These are phyloP conservation scores for Drosophila setifemur DNA, from an alignment of 1,140 invertebrate genomes.

Conservation along the genomic window DNA sequence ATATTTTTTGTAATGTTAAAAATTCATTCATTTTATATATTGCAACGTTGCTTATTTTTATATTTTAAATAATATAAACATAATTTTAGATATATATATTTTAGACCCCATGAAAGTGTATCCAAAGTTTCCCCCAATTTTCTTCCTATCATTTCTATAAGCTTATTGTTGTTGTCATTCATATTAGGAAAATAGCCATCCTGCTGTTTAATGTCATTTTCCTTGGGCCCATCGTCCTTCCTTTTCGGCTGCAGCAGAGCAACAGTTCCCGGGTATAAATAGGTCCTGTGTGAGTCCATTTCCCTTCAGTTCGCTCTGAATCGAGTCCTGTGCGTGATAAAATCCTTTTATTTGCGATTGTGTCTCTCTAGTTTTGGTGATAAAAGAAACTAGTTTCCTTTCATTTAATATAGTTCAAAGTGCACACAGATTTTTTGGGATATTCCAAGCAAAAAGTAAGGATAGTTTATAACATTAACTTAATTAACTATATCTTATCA, in stretches of 20 bases:
- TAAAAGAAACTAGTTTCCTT: neutral
- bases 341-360: neutral
- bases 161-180: constrained; percentile 26
- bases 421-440: too few relatives aligned
- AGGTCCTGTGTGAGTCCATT: constrained; percentile 21
- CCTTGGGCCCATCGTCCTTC: constrained; percentile 21
- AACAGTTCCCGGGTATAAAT: constrained; percentile 55
- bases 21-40: neutral
- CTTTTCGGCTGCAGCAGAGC: neutral
- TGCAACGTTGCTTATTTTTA: too few relatives aligned
- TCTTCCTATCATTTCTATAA: neutral
- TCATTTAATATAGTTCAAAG: too few relatives aligned
- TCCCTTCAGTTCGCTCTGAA: constrained; percentile 36
- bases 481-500: neutral
- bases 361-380: constrained; percentile 3
- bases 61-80: neutral
- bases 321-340: constrained; percentile 17
- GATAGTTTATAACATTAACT: too few relatives aligned
- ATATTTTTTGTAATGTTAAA: neutral
- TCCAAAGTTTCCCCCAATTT: neutral
- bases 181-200: constrained; percentile 32
- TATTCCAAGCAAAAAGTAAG: too few relatives aligned
- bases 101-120: constrained; percentile 1
- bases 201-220: constrained; percentile 43
- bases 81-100: too few relatives aligned